phyloP scores from a whole-genome alignment of 2,113 vertebrate genomes.

The Colinus virginianus region DNA sequence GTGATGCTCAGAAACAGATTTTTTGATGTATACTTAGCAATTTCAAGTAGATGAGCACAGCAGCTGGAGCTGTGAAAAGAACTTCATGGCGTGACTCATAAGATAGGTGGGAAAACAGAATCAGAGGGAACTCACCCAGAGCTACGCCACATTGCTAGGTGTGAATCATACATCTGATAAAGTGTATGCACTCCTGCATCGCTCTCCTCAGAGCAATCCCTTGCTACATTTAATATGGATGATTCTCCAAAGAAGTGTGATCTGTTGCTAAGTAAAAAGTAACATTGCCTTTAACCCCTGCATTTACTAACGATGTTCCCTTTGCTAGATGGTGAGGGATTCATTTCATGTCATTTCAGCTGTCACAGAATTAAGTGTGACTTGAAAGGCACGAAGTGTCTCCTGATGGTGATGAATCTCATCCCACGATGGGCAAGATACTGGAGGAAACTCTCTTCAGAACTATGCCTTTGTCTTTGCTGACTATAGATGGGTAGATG shows the following conservation, averaged over 20 bases:
- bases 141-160: neutral
- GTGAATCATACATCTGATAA: conserved; percentile 1
- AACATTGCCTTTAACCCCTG: neutral
- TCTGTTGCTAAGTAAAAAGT: neutral
- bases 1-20: neutral
- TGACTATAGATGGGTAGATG: neutral
- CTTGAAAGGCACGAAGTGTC: neutral
- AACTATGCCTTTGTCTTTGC: neutral
- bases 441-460: neutral
- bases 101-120: conserved; percentile 37
- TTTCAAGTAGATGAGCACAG: neutral
- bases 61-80: conserved; percentile 32
- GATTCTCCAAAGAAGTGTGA: neutral
- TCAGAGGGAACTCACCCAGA: neutral
- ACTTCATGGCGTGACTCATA: neutral
- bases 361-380: neutral
- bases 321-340: neutral
- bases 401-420: neutral
- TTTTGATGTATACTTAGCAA: neutral
- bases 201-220: neutral
- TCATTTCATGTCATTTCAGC: neutral
- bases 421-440: neutral
- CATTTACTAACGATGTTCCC: neutral
- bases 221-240: neutral
- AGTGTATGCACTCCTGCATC: neutral